These are phyloP conservation scores for Tineola bisselliella DNA, from an alignment of 2,888 invertebrate genomes.

Conservation along the genomic window DNA sequence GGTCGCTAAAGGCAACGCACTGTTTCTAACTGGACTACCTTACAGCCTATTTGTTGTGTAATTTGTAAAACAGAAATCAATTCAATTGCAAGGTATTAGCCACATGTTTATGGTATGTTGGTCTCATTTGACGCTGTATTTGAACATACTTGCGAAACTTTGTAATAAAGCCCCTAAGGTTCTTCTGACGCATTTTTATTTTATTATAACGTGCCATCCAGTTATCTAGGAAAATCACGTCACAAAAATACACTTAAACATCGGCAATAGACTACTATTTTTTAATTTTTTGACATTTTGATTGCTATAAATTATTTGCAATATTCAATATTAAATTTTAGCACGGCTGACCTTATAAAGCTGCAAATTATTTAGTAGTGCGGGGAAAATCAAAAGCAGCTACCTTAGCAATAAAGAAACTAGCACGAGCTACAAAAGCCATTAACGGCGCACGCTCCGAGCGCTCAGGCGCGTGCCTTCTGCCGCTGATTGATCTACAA, in stretches of 20 bases:
- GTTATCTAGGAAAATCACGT: too few species aligned
- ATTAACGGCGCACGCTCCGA: slow-evolving; percentile 16
- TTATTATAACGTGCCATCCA: too few species aligned
- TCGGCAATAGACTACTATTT: too few species aligned
- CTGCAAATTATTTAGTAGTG: neutral
- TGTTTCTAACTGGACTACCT: slow-evolving; percentile 9
- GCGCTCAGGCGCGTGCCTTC: slow-evolving; percentile 39
- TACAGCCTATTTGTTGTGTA: slow-evolving; percentile 11
- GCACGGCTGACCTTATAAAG: neutral
- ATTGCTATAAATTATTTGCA: neutral
- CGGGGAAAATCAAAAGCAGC: neutral
- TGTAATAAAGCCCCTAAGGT: slow-evolving; percentile 20
- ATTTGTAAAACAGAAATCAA: slow-evolving; percentile 16
- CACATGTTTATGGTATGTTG: slow-evolving; percentile 18
- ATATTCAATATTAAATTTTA: neutral
- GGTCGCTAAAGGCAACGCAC: slow-evolving; percentile 8
- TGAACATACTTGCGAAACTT: slow-evolving; percentile 37
- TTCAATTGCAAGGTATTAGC: slow-evolving; percentile 17
- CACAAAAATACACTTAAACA: too few species aligned
- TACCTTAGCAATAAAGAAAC: neutral
- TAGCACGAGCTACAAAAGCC: neutral
- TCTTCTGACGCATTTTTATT: too few species aligned
- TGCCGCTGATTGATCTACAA: slow-evolving; percentile 34
- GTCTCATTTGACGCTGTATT: slow-evolving; percentile 27
- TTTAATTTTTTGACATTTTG: neutral